Base-by-base conservation (phyloP, 37 sponge, comb jelly and placozoan genomes). In the Theonella swinhoei region DNA sequence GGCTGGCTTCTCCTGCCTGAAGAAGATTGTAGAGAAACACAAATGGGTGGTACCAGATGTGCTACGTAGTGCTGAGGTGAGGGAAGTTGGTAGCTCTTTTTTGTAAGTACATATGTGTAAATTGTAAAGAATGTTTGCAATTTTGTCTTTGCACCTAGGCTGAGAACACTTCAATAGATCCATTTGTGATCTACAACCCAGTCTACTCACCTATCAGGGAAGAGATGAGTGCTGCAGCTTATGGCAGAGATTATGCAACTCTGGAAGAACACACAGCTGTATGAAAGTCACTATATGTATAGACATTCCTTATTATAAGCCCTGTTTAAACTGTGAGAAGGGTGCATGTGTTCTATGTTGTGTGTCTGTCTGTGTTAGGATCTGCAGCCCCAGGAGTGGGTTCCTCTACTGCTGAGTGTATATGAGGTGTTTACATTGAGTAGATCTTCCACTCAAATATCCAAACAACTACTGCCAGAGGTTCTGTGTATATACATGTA, bases 121-220 rank as follows among this genome's bases (percentile, higher is more conserved):
- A n/a, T n/a, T n/a, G n/a, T n/a, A n/a, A n/a, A n/a, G n/a, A n/a
- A n/a, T n/a, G n/a, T n/a, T 47, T 7, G 54, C 14, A 14, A 14
- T 47, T 47, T 14, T 14, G 14, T 47, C 14, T 47, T 47, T 14
- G 54, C 54, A 37, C 38, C 74, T 66, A 24, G 86, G 60, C 47
- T 86, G 22, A 68, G 64, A 37, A 62, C 62, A 1, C 73, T 80
- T 3, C n/a, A n/a, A n/a, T n/a, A n/a, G 93, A 92, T 69, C 84
- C 82, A 32, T 92, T 84, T 88, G 90, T 85, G 25, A 60, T 92
- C 22, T 88, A 85, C 78, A 77, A 75, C 42, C 54, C 54, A 47
- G 54, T 14, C 54, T 92, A 92, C 65, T 25, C 35, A 4, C n/a
- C 26, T 32, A 25, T 92, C 39, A 78, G 86, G 33, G 65, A 47